phyloP scores from a whole-genome alignment of 1,140 invertebrate species.

The Bursaphelenchus mucronatus region DNA sequence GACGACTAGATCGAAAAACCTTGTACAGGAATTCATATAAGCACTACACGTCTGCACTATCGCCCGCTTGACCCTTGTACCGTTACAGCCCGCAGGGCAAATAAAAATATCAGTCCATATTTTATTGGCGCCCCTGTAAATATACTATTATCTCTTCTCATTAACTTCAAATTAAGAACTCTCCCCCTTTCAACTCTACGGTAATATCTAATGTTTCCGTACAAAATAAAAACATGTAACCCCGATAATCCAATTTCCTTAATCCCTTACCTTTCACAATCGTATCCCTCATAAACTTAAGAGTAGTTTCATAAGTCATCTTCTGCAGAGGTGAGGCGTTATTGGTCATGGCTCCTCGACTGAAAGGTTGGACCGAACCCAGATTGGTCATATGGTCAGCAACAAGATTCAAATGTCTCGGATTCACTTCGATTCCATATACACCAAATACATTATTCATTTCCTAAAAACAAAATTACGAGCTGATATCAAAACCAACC shows the following conservation, averaged over 20 bases:
- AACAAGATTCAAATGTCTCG: slow-evolving; percentile 82
- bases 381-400: slow-evolving; percentile 97
- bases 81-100: too few species aligned
- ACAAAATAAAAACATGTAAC: slow-evolving; percentile 21
- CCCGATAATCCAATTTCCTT: background rate
- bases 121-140: too few species aligned
- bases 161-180: slow-evolving; percentile 10
- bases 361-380: slow-evolving; percentile 82
- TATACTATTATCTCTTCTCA: too few species aligned
- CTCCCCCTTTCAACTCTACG: slow-evolving; percentile 12
- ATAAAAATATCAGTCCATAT: too few species aligned
- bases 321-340: slow-evolving; percentile 87
- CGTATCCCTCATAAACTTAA: slow-evolving; percentile 79
- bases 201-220: slow-evolving; percentile 1
- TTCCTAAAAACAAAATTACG: slow-evolving; percentile 67
- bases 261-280: slow-evolving; percentile 66
- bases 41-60: too few species aligned
- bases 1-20: too few species aligned
- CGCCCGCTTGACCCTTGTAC: too few species aligned
- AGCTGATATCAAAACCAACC: slow-evolving; percentile 54
- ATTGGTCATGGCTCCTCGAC: slow-evolving; percentile 78
- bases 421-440: slow-evolving; percentile 91
- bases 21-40: too few species aligned
- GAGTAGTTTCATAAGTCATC: slow-evolving; percentile 92
- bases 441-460: slow-evolving; percentile 86